These are phyloP conservation scores for Tenthredo distinguenda DNA, from an alignment of 2,888 invertebrate species.

Conservation along the genomic window DNA sequence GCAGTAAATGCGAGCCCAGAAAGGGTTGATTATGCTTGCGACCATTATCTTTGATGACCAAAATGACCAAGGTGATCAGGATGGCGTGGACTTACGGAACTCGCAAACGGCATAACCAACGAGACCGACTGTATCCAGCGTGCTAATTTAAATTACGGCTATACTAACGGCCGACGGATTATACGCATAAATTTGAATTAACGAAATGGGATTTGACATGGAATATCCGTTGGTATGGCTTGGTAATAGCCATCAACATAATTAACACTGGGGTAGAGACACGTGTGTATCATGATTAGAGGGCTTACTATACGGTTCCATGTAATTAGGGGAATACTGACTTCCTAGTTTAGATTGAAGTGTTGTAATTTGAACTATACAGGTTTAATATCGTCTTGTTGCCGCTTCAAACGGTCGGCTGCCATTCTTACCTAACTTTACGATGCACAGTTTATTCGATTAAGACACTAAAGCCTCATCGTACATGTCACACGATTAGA, in stretches of 20 bases:
- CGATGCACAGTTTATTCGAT: background rate
- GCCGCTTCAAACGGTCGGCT: background rate
- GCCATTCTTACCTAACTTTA: conserved; percentile 18
- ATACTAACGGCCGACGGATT: conserved; percentile 61
- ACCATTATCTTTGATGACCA: conserved; percentile 43
- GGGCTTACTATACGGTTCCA: conserved; percentile 48
- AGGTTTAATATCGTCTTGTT: background rate
- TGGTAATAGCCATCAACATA: conserved; percentile 69
- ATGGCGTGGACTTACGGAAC: conserved; percentile 33
- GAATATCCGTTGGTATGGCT: conserved; percentile 66
- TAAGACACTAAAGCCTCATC: conserved; percentile 12
- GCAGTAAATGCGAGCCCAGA: conserved; percentile 31
- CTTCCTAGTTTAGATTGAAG: conserved; percentile 25
- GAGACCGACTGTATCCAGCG: conserved; percentile 57
- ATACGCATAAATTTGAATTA: conserved; percentile 71
- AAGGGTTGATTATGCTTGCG: conserved; percentile 37
- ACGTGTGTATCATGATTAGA: conserved; percentile 71
- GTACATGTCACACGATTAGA: background rate
- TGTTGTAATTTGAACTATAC: conserved; percentile 37
- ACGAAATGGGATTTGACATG: conserved; percentile 66
- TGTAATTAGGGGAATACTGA: conserved; percentile 35
- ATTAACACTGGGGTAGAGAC: conserved; percentile 71
- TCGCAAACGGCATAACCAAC: conserved; percentile 49
- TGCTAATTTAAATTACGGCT: conserved; percentile 69
- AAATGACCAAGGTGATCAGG: conserved; percentile 29